phyloP scores from a whole-genome alignment of 2,797 vertebrate species.

The Mycteria americana region DNA sequence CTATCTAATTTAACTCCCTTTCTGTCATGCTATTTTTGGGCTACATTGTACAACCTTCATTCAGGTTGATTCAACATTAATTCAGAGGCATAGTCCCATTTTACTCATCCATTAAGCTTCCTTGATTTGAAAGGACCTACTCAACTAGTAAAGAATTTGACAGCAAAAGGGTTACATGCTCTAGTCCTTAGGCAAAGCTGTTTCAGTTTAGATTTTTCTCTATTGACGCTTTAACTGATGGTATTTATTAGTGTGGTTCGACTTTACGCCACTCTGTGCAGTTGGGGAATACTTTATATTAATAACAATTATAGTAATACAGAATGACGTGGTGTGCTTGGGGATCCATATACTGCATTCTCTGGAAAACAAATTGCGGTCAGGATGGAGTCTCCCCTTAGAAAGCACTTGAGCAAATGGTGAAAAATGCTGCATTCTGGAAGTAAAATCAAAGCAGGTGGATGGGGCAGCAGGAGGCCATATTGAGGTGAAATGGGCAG shows the following conservation, averaged over 20 bases:
- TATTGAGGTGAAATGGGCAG: conserved; percentile 10
- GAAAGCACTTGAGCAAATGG: background rate
- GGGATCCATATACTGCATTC: background rate
- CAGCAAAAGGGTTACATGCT: background rate
- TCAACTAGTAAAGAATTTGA: background rate
- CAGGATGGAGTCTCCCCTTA: background rate
- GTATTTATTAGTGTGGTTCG: background rate
- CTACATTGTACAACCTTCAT: background rate
- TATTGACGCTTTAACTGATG: background rate
- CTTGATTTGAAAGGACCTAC: background rate
- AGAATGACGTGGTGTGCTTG: background rate
- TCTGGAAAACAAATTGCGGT: background rate
- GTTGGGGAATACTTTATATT: background rate
- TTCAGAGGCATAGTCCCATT: background rate
- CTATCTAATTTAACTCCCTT: background rate
- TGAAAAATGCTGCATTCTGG: conserved; percentile 19
- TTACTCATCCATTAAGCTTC: background rate
- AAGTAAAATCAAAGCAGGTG: conserved; percentile 44
- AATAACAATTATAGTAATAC: conserved; percentile 3
- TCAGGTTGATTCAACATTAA: background rate
- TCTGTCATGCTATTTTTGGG: background rate
- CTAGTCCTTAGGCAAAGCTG: background rate
- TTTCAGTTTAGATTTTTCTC: background rate
- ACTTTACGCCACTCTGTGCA: background rate
- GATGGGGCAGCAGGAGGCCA: background rate